phyloP scores from a whole-genome alignment of 2,113 vertebrate genomes.

The Malurus cyaneus region DNA sequence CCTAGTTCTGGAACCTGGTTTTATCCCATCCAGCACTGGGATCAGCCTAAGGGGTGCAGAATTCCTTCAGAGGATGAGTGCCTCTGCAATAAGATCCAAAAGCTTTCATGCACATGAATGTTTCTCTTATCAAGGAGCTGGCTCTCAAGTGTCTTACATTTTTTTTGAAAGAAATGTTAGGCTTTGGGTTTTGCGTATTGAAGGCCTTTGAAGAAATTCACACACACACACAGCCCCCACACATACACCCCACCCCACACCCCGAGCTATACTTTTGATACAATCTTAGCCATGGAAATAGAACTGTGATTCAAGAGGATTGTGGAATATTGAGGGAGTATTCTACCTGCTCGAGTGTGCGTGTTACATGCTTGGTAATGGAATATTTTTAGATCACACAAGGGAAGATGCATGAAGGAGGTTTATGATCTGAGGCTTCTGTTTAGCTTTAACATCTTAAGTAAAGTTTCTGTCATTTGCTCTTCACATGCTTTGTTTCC shows the following conservation, averaged over 20 bases:
- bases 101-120: not conserved
- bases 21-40: fast-evolving
- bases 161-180: not conserved
- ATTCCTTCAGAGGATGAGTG: not conserved
- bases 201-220: not conserved
- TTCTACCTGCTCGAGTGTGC: not conserved
- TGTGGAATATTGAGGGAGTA: not conserved
- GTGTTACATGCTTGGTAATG: not conserved
- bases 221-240: too few relatives aligned
- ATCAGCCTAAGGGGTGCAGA: not conserved
- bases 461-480: not conserved
- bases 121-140: not conserved
- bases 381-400: not conserved
- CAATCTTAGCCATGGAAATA: not conserved
- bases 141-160: not conserved
- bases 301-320: not conserved
- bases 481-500: not conserved
- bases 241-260: too few relatives aligned
- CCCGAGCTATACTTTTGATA: not conserved
- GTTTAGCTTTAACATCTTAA: not conserved
- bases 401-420: not conserved
- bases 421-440: not conserved
- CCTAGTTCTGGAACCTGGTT: not conserved
- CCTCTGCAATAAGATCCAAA: not conserved
- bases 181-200: not conserved